phyloP scores from a whole-genome alignment of 2,888 invertebrate genomes.

The Calameuta idolon region DNA sequence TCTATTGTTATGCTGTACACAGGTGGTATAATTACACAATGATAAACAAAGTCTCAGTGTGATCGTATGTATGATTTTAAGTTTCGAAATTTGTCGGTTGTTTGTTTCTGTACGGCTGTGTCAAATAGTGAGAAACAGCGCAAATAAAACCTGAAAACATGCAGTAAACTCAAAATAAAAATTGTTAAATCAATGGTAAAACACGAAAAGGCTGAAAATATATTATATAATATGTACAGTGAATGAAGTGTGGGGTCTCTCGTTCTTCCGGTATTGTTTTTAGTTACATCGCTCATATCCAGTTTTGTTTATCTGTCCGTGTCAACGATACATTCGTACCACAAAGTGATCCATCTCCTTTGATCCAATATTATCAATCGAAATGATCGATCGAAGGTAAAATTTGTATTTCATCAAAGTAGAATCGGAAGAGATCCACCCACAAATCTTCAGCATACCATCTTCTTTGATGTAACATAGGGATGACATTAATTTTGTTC shows the following conservation, averaged over 20 bases:
- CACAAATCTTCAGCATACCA: not conserved
- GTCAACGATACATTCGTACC: conserved; percentile 2
- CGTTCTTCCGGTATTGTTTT: not conserved
- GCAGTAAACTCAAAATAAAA: conserved; percentile 53
- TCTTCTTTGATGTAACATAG: not conserved
- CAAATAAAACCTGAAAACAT: conserved; percentile 62
- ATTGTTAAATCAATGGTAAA: conserved; percentile 23
- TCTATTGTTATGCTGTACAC: conserved; percentile 51
- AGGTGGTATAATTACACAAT: conserved; percentile 38
- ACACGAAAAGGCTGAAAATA: conserved; percentile 26
- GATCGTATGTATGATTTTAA: not conserved
- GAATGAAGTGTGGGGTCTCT: conserved; percentile 9
- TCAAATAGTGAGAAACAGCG: conserved; percentile 43
- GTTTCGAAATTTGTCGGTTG: conserved; percentile 29
- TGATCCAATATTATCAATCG: not conserved
- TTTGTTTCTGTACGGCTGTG: conserved; percentile 29
- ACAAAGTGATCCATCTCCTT: not conserved
- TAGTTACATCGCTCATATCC: not conserved
- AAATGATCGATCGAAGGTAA: not conserved
- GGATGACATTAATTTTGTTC: conserved; percentile 1
- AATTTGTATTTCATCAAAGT: not conserved
- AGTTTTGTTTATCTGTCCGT: not conserved
- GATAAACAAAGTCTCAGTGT: conserved; percentile 37
- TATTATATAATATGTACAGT: conserved; percentile 17
- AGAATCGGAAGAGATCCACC: not conserved